Evolutionary conservation across 2,113 vertebrate genomes (phyloP).

Genomic region (Malurus elegans): DNA sequence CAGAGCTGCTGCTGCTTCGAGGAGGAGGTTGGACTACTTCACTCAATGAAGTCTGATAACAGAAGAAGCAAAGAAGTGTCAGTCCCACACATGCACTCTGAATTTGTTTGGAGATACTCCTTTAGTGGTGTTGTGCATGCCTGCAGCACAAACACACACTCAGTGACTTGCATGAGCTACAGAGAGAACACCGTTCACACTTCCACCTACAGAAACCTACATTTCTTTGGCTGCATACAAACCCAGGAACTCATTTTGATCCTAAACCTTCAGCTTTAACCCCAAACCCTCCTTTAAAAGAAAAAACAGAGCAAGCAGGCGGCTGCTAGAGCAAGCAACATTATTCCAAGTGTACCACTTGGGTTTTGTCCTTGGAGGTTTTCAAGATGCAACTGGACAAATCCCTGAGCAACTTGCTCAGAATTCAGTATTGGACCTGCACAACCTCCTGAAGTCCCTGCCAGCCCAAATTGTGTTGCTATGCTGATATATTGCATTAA

Average conservation of each 20-base stretch:
- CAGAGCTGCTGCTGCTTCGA: not conserved
- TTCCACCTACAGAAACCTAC: not conserved
- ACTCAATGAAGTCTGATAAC: not conserved
- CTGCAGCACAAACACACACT: not conserved
- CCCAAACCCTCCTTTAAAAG: not conserved
- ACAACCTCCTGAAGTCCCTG: not conserved
- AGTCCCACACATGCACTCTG: not conserved
- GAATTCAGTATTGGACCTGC: not conserved
- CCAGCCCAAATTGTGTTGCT: accelerated
- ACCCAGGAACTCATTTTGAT: not conserved
- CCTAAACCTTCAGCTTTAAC: not conserved
- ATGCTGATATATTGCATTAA: not conserved
- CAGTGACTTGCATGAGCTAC: not conserved
- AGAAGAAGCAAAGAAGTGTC: not conserved
- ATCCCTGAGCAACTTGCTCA: not conserved
- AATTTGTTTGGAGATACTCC: not conserved
- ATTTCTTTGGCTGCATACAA: not conserved
- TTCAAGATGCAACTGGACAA: not conserved
- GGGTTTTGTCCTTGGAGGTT: not conserved
- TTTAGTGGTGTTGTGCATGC: accelerated
- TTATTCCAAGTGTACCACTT: not conserved
- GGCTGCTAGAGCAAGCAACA: not conserved
- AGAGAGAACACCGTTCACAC: not conserved
- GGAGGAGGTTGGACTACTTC: not conserved
- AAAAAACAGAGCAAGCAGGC: not conserved